Evolutionary conservation across 2,888 invertebrate species (phyloP).

Genomic region (Mesoligia furuncula): DNA sequence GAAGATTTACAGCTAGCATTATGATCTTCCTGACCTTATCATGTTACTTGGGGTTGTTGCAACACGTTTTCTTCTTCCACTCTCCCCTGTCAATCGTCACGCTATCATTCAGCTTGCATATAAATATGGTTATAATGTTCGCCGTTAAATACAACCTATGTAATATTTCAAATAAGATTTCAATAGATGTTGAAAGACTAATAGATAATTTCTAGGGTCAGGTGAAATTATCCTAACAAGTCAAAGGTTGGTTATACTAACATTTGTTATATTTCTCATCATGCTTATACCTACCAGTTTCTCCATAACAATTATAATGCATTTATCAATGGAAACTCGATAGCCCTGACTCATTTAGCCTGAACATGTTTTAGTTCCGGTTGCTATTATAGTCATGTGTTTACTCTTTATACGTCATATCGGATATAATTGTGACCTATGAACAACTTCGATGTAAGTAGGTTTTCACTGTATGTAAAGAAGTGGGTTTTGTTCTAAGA

Average conservation of each 20-base stretch:
- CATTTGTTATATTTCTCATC: slow-evolving; percentile 16
- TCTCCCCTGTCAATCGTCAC: not conserved
- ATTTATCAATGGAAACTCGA: slow-evolving; percentile 57
- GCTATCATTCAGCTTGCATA: not conserved
- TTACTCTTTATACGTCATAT: slow-evolving; percentile 2
- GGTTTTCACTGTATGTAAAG: not conserved
- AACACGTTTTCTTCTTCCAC: not conserved
- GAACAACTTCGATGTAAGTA: slow-evolving; percentile 5
- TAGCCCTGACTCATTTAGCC: slow-evolving; percentile 55
- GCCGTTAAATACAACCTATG: not conserved
- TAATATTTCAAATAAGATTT: not conserved
- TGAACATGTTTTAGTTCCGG: slow-evolving; percentile 55
- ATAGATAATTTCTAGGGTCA: not conserved
- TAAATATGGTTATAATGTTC: no score
- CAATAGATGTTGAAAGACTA: not conserved
- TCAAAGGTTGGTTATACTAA: not conserved
- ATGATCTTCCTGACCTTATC: no score
- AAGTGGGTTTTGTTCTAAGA: not conserved
- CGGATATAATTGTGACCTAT: slow-evolving; percentile 37
- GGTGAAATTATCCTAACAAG: not conserved
- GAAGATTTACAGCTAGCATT: not conserved
- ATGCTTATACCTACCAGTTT: slow-evolving; percentile 13
- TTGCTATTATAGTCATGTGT: slow-evolving; percentile 18
- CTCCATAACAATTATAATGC: slow-evolving; percentile 38
- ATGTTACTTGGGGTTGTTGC: no score